Conservation (phyloP, 1,140 invertebrate genomes). For the Papilio dardanus region DNA sequence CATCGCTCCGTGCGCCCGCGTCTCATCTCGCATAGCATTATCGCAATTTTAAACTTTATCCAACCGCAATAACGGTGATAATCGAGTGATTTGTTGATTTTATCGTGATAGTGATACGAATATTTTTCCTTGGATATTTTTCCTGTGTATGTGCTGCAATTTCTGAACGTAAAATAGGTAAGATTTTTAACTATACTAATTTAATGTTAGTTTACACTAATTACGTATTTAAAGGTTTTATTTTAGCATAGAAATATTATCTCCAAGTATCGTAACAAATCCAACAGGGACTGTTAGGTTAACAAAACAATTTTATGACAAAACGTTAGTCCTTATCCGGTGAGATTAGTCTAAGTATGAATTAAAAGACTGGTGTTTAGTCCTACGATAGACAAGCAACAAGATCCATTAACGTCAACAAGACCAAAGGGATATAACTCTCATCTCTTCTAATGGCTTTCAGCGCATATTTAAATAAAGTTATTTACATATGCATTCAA, state of each 20-base stretch:
- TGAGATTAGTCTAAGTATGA: too few relatives aligned
- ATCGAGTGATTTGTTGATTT: conserved; percentile 18
- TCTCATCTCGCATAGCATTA: conserved; percentile 36
- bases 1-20: conserved; percentile 58
- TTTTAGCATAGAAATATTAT: background rate
- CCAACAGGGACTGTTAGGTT: too few relatives aligned
- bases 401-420: background rate
- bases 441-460: background rate
- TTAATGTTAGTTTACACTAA: background rate
- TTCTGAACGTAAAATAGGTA: conserved; percentile 13
- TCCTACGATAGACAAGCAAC: background rate
- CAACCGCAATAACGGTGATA: conserved; percentile 18
- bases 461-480: background rate
- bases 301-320: too few relatives aligned
- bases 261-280: background rate
- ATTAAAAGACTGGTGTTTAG: too few relatives aligned
- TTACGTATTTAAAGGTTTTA: background rate
- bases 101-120: conserved; percentile 28
- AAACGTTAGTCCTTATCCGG: too few relatives aligned
- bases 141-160: conserved; percentile 2
- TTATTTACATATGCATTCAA: background rate
- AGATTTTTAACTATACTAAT: too few relatives aligned
- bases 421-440: background rate
- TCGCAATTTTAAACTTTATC: conserved; percentile 4
- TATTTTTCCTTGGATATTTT: conserved; percentile 13